Evolutionary conservation across 1,140 invertebrate species (phyloP).

Genomic region (Calliopsis andreniformis): DNA sequence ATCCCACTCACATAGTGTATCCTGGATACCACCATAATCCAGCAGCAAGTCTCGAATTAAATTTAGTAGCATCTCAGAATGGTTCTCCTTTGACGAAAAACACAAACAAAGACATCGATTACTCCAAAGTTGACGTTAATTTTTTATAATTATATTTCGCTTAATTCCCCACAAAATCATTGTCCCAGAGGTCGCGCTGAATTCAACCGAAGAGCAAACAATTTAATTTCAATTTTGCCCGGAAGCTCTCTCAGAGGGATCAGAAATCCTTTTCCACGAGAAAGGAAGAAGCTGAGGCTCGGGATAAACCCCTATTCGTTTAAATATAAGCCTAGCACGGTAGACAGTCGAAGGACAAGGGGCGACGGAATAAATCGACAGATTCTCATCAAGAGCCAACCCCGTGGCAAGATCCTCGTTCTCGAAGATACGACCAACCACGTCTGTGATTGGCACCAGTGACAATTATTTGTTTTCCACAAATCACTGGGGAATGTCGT

Average conservation of each 20-base stretch:
- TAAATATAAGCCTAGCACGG: slow-evolving; percentile 37
- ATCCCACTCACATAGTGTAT: too few species aligned
- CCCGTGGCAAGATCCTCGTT: slow-evolving; percentile 14
- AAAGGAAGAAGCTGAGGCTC: background rate
- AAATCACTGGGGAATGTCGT: slow-evolving; percentile 56
- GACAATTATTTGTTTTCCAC: slow-evolving; percentile 71
- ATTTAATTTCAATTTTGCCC: slow-evolving; percentile 36
- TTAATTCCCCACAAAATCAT: background rate
- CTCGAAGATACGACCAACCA: slow-evolving; percentile 43
- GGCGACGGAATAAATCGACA: slow-evolving; percentile 59
- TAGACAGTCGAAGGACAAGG: slow-evolving; percentile 38
- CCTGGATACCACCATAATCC: too few species aligned
- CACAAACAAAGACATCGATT: too few species aligned
- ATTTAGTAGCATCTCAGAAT: too few species aligned
- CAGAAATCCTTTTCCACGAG: background rate
- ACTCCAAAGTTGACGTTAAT: background rate
- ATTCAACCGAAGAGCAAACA: slow-evolving; percentile 6
- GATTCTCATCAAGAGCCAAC: slow-evolving; percentile 63
- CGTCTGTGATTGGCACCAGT: slow-evolving; percentile 66
- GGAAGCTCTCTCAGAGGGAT: background rate
- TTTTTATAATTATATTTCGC: background rate
- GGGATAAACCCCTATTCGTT: slow-evolving; percentile 44
- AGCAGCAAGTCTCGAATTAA: too few species aligned
- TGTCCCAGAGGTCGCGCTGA: background rate
- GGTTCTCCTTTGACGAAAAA: too few species aligned